phyloP scores from a whole-genome alignment of 2,888 invertebrate genomes.

The Meta bourneti region DNA sequence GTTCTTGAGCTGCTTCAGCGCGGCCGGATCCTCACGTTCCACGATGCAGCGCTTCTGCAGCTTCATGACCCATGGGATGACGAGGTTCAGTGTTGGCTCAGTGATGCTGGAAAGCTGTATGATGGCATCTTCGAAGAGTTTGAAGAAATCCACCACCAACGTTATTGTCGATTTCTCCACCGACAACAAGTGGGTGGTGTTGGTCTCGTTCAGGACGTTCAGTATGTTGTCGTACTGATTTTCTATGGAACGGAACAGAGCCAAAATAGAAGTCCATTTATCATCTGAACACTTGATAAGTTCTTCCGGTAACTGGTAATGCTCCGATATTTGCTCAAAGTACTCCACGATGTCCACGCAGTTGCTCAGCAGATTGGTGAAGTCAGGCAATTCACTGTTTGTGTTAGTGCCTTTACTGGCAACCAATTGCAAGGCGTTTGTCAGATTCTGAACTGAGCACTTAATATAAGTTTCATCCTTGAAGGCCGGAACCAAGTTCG shows the following conservation, averaged over 20 bases:
- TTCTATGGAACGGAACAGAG: slow-evolving; percentile 63
- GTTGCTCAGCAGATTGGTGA: slow-evolving; percentile 51
- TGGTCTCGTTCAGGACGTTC: slow-evolving; percentile 53
- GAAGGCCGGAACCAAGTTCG: slow-evolving; percentile 54
- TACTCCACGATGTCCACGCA: slow-evolving; percentile 55
- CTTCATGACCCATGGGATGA: slow-evolving; percentile 66
- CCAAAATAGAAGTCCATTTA: slow-evolving; percentile 67
- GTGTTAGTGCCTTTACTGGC: slow-evolving; percentile 31
- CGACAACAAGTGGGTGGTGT: slow-evolving; percentile 54
- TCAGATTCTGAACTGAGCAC: slow-evolving; percentile 60
- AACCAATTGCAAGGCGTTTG: slow-evolving; percentile 23
- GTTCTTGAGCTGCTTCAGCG: slow-evolving; percentile 64
- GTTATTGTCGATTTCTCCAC: slow-evolving; percentile 56
- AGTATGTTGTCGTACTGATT: slow-evolving; percentile 65
- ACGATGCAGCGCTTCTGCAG: slow-evolving; percentile 51
- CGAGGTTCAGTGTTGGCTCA: slow-evolving; percentile 63
- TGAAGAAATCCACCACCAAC: slow-evolving; percentile 52
- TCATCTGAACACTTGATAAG: slow-evolving; percentile 48
- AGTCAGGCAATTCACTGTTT: slow-evolving; percentile 61
- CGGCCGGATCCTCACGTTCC: slow-evolving; percentile 15
- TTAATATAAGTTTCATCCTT: slow-evolving; percentile 60
- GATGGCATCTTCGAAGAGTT: slow-evolving; percentile 72
- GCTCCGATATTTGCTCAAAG: slow-evolving; percentile 51
- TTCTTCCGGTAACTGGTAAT: slow-evolving; percentile 46
- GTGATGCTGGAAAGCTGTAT: slow-evolving; percentile 43